Conservation (phyloP, 1,140 invertebrate genomes). For the Ooceraea biroi region DNA sequence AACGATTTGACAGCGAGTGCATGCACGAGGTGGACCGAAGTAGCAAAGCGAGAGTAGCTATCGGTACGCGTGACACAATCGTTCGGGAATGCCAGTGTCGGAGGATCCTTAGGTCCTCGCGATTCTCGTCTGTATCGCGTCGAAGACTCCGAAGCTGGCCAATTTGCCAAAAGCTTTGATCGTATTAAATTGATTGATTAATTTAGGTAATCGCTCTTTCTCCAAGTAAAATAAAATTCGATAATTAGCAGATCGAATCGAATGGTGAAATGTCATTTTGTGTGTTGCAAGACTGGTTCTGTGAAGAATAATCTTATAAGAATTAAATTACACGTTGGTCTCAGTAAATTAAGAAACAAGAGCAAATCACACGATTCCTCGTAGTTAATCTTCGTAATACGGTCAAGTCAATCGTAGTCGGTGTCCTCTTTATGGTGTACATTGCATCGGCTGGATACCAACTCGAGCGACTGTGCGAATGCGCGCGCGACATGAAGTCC, state of each 20-base stretch:
- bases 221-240: too few species aligned
- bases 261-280: too few species aligned
- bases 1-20: slow-evolving; percentile 50
- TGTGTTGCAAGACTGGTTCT: too few species aligned
- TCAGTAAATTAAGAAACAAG: not conserved
- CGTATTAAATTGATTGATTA: too few species aligned
- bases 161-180: too few species aligned
- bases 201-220: too few species aligned
- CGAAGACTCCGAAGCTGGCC: not conserved
- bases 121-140: not conserved
- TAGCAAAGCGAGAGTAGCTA: slow-evolving; percentile 67
- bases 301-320: not conserved
- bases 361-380: not conserved
- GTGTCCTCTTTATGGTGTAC: not conserved
- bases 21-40: slow-evolving; percentile 72
- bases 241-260: too few species aligned
- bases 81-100: slow-evolving; percentile 76
- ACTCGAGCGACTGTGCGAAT: not conserved
- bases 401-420: not conserved
- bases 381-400: not conserved
- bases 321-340: not conserved
- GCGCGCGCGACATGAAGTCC: slow-evolving; percentile 14
- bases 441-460: not conserved
- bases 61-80: slow-evolving; percentile 79
- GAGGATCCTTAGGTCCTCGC: slow-evolving; percentile 71